These are phyloP conservation scores for Acleris sparsana DNA, from an alignment of 2,888 invertebrate genomes.

Conservation along the genomic window DNA sequence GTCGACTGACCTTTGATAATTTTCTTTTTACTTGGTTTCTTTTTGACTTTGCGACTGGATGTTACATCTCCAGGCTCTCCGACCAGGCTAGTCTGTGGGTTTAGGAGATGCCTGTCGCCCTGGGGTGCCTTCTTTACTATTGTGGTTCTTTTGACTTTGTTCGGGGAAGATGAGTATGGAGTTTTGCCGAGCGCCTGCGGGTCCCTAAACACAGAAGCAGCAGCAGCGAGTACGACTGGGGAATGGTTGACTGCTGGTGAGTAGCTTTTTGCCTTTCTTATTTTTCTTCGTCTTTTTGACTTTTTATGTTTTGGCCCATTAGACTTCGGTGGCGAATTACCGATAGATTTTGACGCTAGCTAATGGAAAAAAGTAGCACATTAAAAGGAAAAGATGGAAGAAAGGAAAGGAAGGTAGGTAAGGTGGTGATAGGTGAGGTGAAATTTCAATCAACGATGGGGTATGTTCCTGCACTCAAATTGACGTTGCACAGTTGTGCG, in stretches of 20 bases:
- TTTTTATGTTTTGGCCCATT: constrained; percentile 41
- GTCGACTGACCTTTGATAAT: constrained; percentile 13
- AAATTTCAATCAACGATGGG: no score
- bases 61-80: not conserved
- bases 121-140: constrained; percentile 31
- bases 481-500: no score
- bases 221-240: constrained; percentile 37
- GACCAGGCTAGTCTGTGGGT: constrained; percentile 2
- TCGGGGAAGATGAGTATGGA: constrained; percentile 44
- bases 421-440: no score
- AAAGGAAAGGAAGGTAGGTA: no score
- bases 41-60: constrained; percentile 44
- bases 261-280: constrained; percentile 49
- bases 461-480: no score
- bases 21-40: constrained; percentile 48
- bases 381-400: not conserved
- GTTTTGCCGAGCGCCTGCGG: no score
- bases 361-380: constrained; percentile 34
- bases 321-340: not conserved
- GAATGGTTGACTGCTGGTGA: constrained; percentile 35
- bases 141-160: constrained; percentile 40
- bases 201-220: no score
- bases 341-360: constrained; percentile 41
- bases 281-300: constrained; percentile 47
- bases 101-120: constrained; percentile 8